Base-by-base conservation (phyloP, 2,888 invertebrate genomes). In the Drosophila sordidula region DNA sequence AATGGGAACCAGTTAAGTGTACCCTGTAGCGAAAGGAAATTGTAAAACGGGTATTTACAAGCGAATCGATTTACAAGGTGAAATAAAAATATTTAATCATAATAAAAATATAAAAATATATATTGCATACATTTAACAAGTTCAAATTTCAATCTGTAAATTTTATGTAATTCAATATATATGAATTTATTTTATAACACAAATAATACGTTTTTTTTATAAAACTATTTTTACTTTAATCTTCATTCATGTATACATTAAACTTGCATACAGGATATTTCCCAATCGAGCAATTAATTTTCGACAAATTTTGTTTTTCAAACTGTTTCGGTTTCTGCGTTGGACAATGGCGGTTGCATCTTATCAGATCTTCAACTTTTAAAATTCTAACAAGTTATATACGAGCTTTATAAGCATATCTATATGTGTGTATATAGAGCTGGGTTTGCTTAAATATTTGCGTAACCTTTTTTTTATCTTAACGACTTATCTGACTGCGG, bases 381-480 rank as follows among this genome's bases (percentile, higher is more conserved):
- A 62, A 71, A 75, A 64, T 69, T 78, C 63, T 47, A 75, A 59
- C 68, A 68, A 69, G 58, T 47, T 78, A 73, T 64, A 12, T 51
- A 36, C 45, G 38, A 32, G 52, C 12, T 4, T 12, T 55, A 25
- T n/a, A n/a, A 16, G 11, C n/a, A 11, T 14, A 9, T 18, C 18
- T 29, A 6, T 32, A 32, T n/a, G 29, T 18, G 8, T 25, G 0
- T 9, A 16, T 14, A 38, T 46, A 42, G 38, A 58, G 42, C 54
- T 56, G 46, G 39, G 36, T 9, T 61, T 45, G 51, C 74, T 75
- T 73, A 82, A 82, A 77, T 67, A 82, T 88, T 83, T 86, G 67
- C 67, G 62, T 88, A 86, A 83, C 83, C 83, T 83, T 83, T 83
- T 83, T 81, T 87, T 64, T 82, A 88, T 83, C 83, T 83, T 64